Base-by-base conservation (phyloP, 2,113 vertebrate species). In the Lophotis ruficrista region DNA sequence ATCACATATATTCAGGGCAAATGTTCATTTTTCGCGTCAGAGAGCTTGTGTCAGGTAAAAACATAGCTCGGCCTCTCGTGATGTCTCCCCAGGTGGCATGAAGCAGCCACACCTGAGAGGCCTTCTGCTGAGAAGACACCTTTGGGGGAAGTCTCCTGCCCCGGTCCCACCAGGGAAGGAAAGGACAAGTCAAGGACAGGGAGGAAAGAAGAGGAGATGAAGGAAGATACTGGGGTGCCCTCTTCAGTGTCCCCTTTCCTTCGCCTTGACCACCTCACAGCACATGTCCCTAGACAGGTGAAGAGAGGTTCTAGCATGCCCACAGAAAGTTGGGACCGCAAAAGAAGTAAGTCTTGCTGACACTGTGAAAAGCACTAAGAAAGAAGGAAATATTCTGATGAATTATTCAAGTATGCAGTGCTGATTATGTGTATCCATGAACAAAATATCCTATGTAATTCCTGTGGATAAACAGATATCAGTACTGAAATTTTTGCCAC, bases 41-140 rank as follows among this genome's bases (percentile, higher is more conserved):
- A 85, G 66, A 77, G 54, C 58, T 73, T 14, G 25, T 68, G 56
- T 47, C 56, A 71, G 69, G 86, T 95, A 87, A 95, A 96, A 97
- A 64, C 84, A 6, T 77, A 96, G 90, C 92, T 75, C 0, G 1
- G 60, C 43, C 71, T 77, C 85, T 62, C 1, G 1, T 81, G 88
- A 64, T 38, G 57, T 25, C 58, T 86, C 54, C 41, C 14, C 70
- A 64, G 60, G 68, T 41, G 76, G 51, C 80, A 57, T 0, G 10
- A 61, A 71, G 75, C 51, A 86, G 61, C 41, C 64, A 69, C 50
- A 72, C 66, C 71, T 3, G 2, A 60, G 27, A 79, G 43, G 35
- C 30, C 31, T 87, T 82, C 70, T 85, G 45, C 47, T 86, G 22
- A 79, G 57, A 79, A 80, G 27, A 58, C 9, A 68, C 13, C 35